These are phyloP conservation scores for Alfaro cultratus DNA, from an alignment of 2,797 vertebrate genomes.

Conservation along the genomic window DNA sequence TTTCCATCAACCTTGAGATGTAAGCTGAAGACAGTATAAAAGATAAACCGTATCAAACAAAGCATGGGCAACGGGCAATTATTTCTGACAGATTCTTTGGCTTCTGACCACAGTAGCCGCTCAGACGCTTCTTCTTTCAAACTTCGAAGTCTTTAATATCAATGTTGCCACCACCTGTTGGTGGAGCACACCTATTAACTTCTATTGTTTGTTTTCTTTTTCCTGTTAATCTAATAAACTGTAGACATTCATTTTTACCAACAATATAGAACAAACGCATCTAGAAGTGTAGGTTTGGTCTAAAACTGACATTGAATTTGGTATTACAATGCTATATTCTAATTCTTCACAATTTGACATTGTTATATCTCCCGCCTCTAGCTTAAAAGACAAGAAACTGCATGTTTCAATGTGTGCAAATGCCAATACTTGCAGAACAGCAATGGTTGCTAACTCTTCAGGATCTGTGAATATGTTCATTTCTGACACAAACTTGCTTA, in stretches of 20 bases:
- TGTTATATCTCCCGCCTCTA: not conserved
- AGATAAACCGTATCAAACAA: not conserved
- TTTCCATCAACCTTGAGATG: not conserved
- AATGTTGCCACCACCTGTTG: not conserved
- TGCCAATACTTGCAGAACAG: not conserved
- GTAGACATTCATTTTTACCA: not conserved
- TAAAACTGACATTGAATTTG: not conserved
- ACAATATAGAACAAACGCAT: not conserved
- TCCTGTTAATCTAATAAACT: not conserved
- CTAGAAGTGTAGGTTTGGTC: not conserved
- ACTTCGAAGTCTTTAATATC: not conserved
- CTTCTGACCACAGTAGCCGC: not conserved
- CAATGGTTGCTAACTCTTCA: constrained; percentile 40
- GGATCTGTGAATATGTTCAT: constrained; percentile 3
- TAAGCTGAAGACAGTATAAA: not conserved
- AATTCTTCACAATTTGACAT: not conserved
- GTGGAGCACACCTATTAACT: not conserved
- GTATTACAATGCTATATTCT: not conserved
- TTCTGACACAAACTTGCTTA: not conserved
- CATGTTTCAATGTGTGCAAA: constrained; percentile 12
- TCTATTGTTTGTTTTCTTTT: not conserved
- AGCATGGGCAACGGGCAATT: not conserved
- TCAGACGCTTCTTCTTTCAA: not conserved
- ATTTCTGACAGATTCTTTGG: not conserved
- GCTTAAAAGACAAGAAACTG: not conserved